Percentiles rank a stretch among this genome's conserved stretches.
These are phyloP conservation scores for Drosophila kuntzei DNA, from an alignment of 2,888 invertebrate species.

Conservation along the genomic window DNA sequence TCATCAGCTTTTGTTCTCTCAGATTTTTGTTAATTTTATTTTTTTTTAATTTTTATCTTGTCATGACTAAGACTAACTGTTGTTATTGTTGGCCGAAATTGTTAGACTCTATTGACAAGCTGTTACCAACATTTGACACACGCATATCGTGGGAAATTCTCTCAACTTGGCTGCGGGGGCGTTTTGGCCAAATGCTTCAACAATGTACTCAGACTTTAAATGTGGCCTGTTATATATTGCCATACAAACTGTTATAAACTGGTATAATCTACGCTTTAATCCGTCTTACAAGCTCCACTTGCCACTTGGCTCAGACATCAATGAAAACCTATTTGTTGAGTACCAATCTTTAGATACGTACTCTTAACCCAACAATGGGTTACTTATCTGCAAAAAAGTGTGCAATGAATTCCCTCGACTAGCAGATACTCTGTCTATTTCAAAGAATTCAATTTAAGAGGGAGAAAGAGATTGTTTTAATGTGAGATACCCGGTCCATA, in stretches of 20 bases:
- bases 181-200: conserved; percentile 19
- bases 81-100: conserved; percentile 40
- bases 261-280: conserved; percentile 47
- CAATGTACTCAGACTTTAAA: conserved; percentile 15
- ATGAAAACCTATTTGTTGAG: not conserved
- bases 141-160: conserved; percentile 63
- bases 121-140: conserved; percentile 37
- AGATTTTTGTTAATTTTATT: not conserved
- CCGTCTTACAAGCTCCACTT: conserved; percentile 11
- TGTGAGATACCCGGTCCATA: too few species aligned
- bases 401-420: not conserved
- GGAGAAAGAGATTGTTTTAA: too few species aligned
- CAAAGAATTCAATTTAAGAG: too few species aligned
- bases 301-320: conserved; percentile 11
- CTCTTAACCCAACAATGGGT: not conserved
- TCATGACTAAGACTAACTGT: conserved; percentile 49
- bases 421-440: not conserved
- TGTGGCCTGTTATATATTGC: not conserved
- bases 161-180: conserved; percentile 41
- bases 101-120: conserved; percentile 37
- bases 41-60: conserved; percentile 1
- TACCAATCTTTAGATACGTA: conserved; percentile 5
- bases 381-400: not conserved
- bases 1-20: conserved; percentile 32
- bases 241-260: conserved; percentile 12